These are phyloP conservation scores for Nanorana parkeri DNA, from an alignment of 2,113 vertebrate species.

Conservation along the genomic window DNA sequence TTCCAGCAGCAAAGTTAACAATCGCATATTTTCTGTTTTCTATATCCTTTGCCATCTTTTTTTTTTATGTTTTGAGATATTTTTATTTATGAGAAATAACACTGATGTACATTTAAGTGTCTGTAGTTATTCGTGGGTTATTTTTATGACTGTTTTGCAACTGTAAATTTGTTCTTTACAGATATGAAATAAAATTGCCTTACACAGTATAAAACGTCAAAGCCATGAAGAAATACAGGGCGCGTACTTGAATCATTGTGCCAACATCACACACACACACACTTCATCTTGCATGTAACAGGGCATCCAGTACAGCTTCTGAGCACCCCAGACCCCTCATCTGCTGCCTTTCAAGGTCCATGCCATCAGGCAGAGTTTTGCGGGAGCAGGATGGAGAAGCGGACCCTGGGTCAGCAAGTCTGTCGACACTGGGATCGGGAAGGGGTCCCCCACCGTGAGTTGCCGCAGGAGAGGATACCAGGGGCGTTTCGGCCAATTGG, in stretches of 20 bases:
- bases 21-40: background rate
- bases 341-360: no score
- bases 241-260: background rate
- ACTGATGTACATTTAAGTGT: slow-evolving; percentile 63
- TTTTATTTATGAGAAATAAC: slow-evolving; percentile 38
- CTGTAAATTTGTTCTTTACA: slow-evolving; percentile 55
- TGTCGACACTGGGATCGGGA: no score
- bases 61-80: slow-evolving; percentile 65
- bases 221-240: slow-evolving; percentile 66
- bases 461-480: no score
- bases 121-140: slow-evolving; percentile 65
- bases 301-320: no score
- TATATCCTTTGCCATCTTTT: slow-evolving; percentile 43
- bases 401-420: no score
- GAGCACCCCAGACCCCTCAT: no score
- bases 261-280: background rate
- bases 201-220: slow-evolving; percentile 67
- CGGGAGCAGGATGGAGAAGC: no score
- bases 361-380: no score
- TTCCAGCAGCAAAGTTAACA: background rate
- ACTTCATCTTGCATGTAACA: no score
- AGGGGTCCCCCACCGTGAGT: no score
- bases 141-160: slow-evolving; percentile 66
- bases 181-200: slow-evolving; percentile 68
- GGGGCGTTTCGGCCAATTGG: no score